Evolutionary conservation across 2,888 invertebrate species (phyloP), one percentile per base, ranked within the genome.

Genomic region (Caenorhabditis imperialis): DNA sequence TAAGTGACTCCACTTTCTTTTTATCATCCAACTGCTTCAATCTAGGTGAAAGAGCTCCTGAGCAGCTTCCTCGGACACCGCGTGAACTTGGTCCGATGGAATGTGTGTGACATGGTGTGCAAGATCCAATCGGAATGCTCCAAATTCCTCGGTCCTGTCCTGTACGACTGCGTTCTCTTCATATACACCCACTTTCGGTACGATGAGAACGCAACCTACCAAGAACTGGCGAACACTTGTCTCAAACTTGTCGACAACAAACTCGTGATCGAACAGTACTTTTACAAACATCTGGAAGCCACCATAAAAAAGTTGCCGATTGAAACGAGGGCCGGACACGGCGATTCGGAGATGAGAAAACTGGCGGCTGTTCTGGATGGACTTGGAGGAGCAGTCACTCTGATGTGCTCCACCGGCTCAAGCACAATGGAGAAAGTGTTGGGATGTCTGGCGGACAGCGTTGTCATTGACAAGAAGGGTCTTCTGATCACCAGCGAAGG

Each of bases 361-460:
- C 30, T 69, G 0, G 14, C 30, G n/a, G 60, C 60, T 14, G 12
- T 38, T n/a, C 25, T 69, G 6, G 16, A 4, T 10, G 60, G 44
- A 20, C 40, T 69, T 2, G 69, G 60, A 18, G 53, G 45, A 14
- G n/a, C 47, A 14, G 30, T 69, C 7, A n/a, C 37, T n/a, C 14
- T 60, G 30, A 53, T 60, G 54, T 69, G 53, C 30, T 54, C 53
- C 0, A 48, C 58, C 33, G 60, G 53, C n/a, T 69, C 70, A 1
- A 18, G 14, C 8, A 70, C 50, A 14, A 72, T 72, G 16, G 72
- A 63, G 38, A 10, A 35, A 7, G 18, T 63, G 4, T 27, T 63
- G 5, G 33, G 51, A 38, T 33, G 53, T 23, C 23, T 73, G 4
- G 38, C 54, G 0, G 73, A 73, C 40, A 42, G 60, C 16, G 33